Evolutionary conservation across 2,797 vertebrate genomes (phyloP).

Genomic region (Clarias pachynema): DNA sequence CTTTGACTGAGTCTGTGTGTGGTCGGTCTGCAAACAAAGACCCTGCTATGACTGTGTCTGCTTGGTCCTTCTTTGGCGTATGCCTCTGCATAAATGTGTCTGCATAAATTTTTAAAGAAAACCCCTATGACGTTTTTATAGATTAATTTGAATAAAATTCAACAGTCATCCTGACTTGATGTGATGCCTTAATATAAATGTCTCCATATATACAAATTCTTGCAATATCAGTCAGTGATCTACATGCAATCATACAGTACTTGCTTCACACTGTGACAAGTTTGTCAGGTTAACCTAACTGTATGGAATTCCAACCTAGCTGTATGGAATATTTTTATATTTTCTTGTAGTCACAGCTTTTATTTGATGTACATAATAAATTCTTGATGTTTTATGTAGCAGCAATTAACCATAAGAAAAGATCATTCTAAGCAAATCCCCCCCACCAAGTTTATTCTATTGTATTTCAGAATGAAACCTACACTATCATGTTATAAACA

Average conservation of each 20-base stretch:
- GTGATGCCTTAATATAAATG: background rate
- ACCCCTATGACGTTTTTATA: background rate
- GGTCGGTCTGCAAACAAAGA: slow-evolving; percentile 5
- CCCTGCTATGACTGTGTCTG: background rate
- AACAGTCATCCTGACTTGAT: background rate
- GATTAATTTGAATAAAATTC: background rate
- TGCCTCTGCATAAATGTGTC: background rate
- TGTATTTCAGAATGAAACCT: background rate
- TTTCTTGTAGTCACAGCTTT: background rate
- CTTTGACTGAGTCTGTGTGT: slow-evolving; percentile 26
- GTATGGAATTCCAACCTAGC: background rate
- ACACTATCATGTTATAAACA: background rate
- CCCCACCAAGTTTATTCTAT: background rate
- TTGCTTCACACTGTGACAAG: background rate
- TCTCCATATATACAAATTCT: background rate
- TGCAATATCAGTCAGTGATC: background rate
- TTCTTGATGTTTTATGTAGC: background rate
- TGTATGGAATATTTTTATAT: background rate
- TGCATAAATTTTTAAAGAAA: background rate
- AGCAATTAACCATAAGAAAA: background rate
- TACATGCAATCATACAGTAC: background rate
- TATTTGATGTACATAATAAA: background rate
- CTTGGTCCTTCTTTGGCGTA: background rate
- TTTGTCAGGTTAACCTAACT: background rate
- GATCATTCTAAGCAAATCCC: background rate